A percentile compares a stretch with the other conserved stretches of the same genome.
phyloP scores from a whole-genome alignment of 2,797 vertebrate species.

The Neosilurus hyrtlii region DNA sequence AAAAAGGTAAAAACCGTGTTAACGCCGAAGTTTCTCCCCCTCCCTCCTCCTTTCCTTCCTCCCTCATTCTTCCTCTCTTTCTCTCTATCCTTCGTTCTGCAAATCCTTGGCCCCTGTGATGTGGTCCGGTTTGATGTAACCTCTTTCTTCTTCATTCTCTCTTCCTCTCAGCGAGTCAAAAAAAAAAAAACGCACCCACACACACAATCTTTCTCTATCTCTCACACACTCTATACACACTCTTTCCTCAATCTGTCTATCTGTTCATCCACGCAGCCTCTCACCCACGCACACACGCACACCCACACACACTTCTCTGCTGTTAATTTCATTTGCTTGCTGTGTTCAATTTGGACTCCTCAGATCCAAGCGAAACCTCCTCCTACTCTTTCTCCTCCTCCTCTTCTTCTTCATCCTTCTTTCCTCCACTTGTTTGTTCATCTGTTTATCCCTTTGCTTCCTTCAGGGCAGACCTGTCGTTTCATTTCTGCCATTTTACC shows the following conservation, averaged over 20 bases:
- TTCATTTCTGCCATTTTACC: conserved; percentile 65
- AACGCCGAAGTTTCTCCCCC: conserved; percentile 79
- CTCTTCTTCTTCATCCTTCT: conserved; percentile 43
- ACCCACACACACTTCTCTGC: conserved; percentile 44
- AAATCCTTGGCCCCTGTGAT: conserved; percentile 75
- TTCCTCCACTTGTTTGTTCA: conserved; percentile 53
- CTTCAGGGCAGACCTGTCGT: conserved; percentile 66
- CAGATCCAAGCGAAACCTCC: conserved; percentile 48
- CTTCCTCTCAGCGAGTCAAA: conserved; percentile 35
- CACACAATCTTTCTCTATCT: conserved; percentile 37
- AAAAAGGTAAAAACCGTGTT: conserved; percentile 92
- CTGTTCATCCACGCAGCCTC: conserved; percentile 18
- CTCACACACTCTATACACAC: conserved; percentile 37
- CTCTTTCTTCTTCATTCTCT: conserved; percentile 49
- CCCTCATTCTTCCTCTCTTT: conserved; percentile 21
- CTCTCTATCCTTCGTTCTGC: conserved; percentile 63
- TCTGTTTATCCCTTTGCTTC: conserved; percentile 66
- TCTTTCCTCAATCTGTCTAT: conserved; percentile 10
- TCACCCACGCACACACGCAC: conserved; percentile 49
- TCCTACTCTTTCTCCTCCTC: conserved; percentile 18
- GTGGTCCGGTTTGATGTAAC: conserved; percentile 80
- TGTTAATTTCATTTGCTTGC: conserved; percentile 53
- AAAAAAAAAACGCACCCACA: neutral
- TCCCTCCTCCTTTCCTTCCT: conserved; percentile 36
- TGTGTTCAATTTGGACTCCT: conserved; percentile 45